Conservation (phyloP, 1,140 invertebrate species). For the Zaprionus gabonicus region DNA sequence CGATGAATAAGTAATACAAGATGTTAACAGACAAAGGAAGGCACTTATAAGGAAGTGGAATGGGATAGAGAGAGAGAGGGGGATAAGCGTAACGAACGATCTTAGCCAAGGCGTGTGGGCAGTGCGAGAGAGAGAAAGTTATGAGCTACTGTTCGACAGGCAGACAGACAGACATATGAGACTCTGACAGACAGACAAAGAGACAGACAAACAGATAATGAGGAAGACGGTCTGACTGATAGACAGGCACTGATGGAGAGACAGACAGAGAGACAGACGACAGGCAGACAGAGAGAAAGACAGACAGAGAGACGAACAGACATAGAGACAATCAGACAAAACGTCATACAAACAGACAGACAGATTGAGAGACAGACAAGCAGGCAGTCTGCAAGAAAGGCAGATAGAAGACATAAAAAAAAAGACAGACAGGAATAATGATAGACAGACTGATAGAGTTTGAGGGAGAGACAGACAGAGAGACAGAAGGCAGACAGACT, state of each 20-base stretch:
- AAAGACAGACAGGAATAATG: background rate
- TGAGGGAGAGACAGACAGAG: background rate
- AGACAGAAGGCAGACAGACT: too few species aligned
- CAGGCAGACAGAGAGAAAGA: too few species aligned
- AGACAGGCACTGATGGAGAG: background rate
- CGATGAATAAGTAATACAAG: conserved; percentile 1
- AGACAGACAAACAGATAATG: background rate
- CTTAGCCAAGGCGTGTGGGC: background rate
- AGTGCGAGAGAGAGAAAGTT: background rate
- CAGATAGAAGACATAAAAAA: background rate
- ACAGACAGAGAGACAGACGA: background rate
- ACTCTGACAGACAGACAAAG: background rate
- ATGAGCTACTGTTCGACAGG: background rate
- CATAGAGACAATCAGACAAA: background rate
- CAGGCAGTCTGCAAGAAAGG: background rate
- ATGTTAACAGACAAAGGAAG: background rate
- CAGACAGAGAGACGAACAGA: background rate
- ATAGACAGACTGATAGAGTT: background rate
- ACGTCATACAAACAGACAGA: too few species aligned
- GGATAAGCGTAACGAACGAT: background rate
- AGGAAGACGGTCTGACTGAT: background rate
- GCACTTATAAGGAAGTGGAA: background rate
- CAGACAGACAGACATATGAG: background rate
- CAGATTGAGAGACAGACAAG: background rate
- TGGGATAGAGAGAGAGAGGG: background rate